Evolutionary conservation across 1,140 invertebrate genomes (phyloP), one percentile per base, ranked within the genome.

Genomic region (Drosophila arawakana): DNA sequence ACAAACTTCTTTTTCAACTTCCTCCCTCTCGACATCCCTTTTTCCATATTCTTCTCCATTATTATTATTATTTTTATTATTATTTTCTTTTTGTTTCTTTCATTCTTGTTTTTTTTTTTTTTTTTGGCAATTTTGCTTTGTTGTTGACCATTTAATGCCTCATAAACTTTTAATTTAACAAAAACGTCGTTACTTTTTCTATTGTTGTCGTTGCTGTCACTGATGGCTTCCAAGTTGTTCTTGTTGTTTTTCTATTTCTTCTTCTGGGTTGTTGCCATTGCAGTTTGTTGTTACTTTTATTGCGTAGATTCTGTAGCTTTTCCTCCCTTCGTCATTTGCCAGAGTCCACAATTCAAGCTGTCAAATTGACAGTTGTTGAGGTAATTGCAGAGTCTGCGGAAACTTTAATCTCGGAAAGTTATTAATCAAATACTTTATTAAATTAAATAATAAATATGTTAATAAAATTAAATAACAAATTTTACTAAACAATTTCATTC

Each of bases 91-190:
- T 54, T 65, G 43, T 43, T 65, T 70, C 37, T n/a, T 68, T 55
- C 9, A 49, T 77, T 72, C 18, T 54, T 15, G 6, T 54, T 61
- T 39, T 47, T 15, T 13, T 69, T 57, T 43, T 79, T 73, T 61
- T 82, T 86, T 86, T 86, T 81, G 83, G 83, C 80, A 86, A 79
- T 78, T 83, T 73, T 69, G 84, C 83, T 89, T 82, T 90, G 80
- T 80, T 83, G 82, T 75, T 91, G 82, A 76, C 77, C 88, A 90
- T 90, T 90, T 83, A 90, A 90, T 91, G 88, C 83, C 77, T 76
- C 88, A 88, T 83, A 90, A 88, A 90, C 73, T 88, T 81, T 90
- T 81, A 83, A 91, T 90, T 90, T 88, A 88, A 90, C 77, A 90
- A 88, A 91, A 90, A 89, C 76, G 80, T 88, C 80, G 77, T 83